Percentiles rank a stretch among this genome's conserved stretches.
These are phyloP conservation scores for Scalopus aquaticus DNA, from an alignment of 2,113 vertebrate species.

Conservation along the genomic window DNA sequence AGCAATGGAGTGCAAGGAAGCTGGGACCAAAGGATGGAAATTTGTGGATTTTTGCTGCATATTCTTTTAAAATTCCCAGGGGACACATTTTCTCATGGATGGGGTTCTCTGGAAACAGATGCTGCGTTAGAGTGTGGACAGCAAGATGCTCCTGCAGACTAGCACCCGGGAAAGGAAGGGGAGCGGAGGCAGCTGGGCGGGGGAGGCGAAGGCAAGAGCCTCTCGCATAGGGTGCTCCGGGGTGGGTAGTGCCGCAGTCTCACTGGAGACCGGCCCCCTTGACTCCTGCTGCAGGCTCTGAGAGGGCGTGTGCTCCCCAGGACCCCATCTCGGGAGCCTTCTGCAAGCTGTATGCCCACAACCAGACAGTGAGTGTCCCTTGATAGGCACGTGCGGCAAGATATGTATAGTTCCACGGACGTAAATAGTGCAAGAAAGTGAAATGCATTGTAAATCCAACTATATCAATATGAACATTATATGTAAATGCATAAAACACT, in stretches of 20 bases:
- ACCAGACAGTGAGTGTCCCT: rapidly evolving
- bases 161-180: neutral
- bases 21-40: neutral
- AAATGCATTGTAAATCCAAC: neutral
- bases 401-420: neutral
- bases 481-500: neutral
- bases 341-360: too few relatives aligned
- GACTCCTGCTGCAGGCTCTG: neutral
- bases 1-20: too few relatives aligned
- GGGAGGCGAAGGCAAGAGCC: too few relatives aligned
- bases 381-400: neutral
- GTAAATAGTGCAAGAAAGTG: neutral
- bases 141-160: neutral
- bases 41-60: neutral
- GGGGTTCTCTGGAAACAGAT: neutral
- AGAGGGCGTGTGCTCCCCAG: neutral
- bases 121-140: neutral
- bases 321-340: neutral
- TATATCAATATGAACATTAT: neutral
- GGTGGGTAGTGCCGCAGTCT: rapidly evolving
- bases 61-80: neutral
- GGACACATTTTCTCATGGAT: neutral
- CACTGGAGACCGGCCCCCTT: too few relatives aligned
- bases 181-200: neutral
- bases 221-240: neutral